Evolutionary conservation across 2,888 invertebrate genomes (phyloP), one percentile per base, ranked within the genome.

Genomic region (Endotricha flammealis): DNA sequence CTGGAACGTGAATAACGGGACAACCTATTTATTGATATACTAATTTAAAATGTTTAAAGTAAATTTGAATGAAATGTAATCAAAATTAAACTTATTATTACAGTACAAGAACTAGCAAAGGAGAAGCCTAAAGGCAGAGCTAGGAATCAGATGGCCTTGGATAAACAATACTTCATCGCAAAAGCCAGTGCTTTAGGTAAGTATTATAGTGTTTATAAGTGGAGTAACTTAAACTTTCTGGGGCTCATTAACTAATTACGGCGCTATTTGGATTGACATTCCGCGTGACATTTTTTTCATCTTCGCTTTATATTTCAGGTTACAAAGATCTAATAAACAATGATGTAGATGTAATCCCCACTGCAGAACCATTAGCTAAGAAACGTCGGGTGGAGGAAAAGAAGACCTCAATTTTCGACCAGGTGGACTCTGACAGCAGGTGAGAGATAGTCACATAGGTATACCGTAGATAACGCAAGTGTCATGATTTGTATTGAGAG

Each of bases 101-200:
- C 62, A 85, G 85, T 82, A 10, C 76, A 74, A 53, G 83, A 82
- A 43, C 53, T 81, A 22, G 68, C 73, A 0, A 52, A 70, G 31
- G 79, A 78, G 25, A 80, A 76, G 32, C 67, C 70, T 0, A 79
- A 79, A 42, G 66, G 65, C 0, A 56, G 69, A 0, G 62, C 67
- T 1, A 59, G 72, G 1, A 68, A 66, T 32, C 75, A 74, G 29
- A 41, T 68, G 23, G 48, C 66, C 0, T 45, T 79, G 24, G 82
- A 82, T 34, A 70, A 54, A 30, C 53, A 49, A 1, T 49, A 73
- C 3, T 85, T 85, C 32, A 43, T 72, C 0, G 53, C 48, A 0
- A 83, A 76, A 57, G 78, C 78, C 2, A 60, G 60, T 12, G 73
- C 73, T 57, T 62, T 85, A 66, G 85, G 85, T 85, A 55, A 53